Conservation (phyloP, 2,113 vertebrate genomes). For the Mastomys natalensis region DNA sequence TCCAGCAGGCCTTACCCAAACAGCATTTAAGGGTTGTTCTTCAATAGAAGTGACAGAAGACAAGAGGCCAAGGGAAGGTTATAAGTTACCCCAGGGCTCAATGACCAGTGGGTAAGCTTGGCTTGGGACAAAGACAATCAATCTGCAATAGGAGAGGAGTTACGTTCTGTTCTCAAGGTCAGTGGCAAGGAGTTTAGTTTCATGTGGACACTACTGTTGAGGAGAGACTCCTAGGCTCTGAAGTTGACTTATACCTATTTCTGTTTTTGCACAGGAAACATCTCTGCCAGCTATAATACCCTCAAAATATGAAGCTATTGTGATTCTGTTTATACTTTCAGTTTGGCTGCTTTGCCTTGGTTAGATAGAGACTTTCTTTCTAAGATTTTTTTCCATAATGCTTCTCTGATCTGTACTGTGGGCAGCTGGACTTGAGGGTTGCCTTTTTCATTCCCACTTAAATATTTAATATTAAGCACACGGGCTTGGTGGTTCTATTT, state of each 20-base stretch:
- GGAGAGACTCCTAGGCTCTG: not conserved
- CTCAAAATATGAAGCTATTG: not conserved
- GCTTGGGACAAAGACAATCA: not conserved
- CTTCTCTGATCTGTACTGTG: not conserved
- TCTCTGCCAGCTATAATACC: not conserved
- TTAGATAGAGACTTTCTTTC: not conserved
- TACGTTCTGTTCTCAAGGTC: not conserved
- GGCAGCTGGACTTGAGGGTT: not conserved
- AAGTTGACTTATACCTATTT: not conserved
- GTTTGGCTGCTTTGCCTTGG: not conserved
- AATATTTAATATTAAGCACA: constrained; percentile 51
- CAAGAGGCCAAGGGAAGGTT: constrained; percentile 16
- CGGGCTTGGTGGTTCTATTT: constrained; percentile 38
- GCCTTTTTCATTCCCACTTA: constrained; percentile 41
- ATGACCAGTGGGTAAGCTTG: not conserved
- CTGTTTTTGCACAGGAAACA: not conserved
- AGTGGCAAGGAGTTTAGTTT: not conserved
- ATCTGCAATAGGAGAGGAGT: not conserved
- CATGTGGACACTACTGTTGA: not conserved
- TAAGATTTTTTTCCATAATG: not conserved
- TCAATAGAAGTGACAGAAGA: not conserved
- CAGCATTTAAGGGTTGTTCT: not conserved
- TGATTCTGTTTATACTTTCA: not conserved
- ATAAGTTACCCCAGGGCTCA: not conserved
- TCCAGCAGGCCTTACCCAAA: not conserved